Evolutionary conservation across 2,113 vertebrate genomes (phyloP), one percentile per base, ranked within the genome.

Genomic region (Herpetotheres cachinnans): DNA sequence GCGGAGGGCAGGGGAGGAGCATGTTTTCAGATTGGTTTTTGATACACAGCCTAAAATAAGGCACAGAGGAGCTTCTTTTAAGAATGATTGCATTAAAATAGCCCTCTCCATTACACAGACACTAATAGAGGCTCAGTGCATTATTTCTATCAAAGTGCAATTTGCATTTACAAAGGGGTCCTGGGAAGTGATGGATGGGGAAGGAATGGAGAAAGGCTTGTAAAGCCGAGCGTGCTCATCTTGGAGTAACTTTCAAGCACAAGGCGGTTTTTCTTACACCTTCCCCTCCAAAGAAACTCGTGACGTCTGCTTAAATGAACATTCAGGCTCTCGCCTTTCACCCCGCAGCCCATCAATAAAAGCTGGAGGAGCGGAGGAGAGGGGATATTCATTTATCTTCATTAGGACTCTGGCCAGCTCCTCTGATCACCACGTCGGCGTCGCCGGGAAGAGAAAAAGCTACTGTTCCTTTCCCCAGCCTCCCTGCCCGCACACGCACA

Each of bases 321-420:
- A 95, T 92, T 97, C 98, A 97, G 96, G 96, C 96, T 95, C 97
- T 93, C 97, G 93, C 97, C 98, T 96, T 96, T 98, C 97, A 96
- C 98, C 97, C 95, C 74, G 1, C 70, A 85, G 82, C 96, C 97
- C 97, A 98, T 98, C 98, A 98, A 98, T 98, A 98, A 98, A 91
- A 95, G 89, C 93, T 34, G 47, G 84, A 89, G 58, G 94, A 95
- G 86, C 16, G 80, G 82, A 93, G 95, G 86, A 85, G 95, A 92
- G 86, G 92, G 84, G 91, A 89, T 63, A 32, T 72, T 91, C 97
- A 98, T 98, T 97, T 95, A 96, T 98, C 98, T 98, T 98, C 97
- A 98, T 98, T 98, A 98, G 94, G 95, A 95, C 96, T 95, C 93
- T 30, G 96, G 97, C 95, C 97, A 96, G 97, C 97, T 96, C 96